phyloP scores from a whole-genome alignment of 2,888 invertebrate genomes.

The Chrysolina haemoptera region DNA sequence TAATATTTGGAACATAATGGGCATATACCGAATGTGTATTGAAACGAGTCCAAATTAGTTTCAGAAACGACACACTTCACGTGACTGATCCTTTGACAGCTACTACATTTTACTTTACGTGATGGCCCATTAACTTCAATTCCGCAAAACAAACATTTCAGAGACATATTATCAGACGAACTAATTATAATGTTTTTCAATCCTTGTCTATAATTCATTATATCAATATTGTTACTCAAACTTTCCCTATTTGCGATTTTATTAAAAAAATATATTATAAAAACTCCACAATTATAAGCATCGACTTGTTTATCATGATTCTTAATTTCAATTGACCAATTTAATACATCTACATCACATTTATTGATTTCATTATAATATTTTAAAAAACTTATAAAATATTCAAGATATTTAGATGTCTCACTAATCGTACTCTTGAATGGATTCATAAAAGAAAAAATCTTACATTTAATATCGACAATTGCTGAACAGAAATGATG shows the following conservation, averaged over 20 bases:
- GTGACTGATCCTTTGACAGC: conserved; percentile 24
- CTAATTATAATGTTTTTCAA: conserved; percentile 16
- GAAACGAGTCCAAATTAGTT: neutral
- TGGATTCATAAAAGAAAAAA: conserved; percentile 29
- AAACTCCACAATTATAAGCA: conserved; percentile 19
- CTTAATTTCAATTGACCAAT: conserved; percentile 17
- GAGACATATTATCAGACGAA: conserved; percentile 19
- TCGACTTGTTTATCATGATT: conserved; percentile 21
- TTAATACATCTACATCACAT: conserved; percentile 10
- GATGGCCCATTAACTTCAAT: neutral
- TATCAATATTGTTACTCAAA: conserved; percentile 15
- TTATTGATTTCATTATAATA: conserved; percentile 11
- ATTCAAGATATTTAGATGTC: conserved; percentile 18
- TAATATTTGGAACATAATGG: neutral
- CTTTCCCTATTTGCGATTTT: conserved; percentile 19
- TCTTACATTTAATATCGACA: conserved; percentile 19
- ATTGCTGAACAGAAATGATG: conserved; percentile 31
- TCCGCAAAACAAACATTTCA: conserved; percentile 22
- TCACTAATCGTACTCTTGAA: conserved; percentile 14
- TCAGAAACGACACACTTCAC: conserved; percentile 12
- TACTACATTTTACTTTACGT: neutral
- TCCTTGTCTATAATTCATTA: conserved; percentile 8
- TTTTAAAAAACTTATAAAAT: conserved; percentile 2
- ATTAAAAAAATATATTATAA: conserved; percentile 24
- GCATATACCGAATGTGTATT: neutral